Base-by-base conservation (phyloP, 2,113 vertebrate genomes). In the Cettia cetti region DNA sequence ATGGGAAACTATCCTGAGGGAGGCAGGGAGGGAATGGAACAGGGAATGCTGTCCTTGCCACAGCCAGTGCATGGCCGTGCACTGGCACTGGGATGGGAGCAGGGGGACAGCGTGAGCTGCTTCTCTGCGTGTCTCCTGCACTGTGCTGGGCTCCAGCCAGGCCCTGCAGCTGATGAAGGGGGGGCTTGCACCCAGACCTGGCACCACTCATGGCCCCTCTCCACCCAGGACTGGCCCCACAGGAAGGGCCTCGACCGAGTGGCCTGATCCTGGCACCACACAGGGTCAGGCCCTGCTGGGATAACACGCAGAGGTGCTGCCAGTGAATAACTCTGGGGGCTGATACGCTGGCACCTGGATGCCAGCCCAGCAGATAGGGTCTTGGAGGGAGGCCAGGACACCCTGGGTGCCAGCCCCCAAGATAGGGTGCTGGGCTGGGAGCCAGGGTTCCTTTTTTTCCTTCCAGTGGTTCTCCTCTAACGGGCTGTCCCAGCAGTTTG, bases 341-440 rank as follows among this genome's bases (percentile, higher is more conserved):
- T 0, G 5, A 82, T 56, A 47, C 0, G 0, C 61, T 49, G 80
- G 86, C 82, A 95, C 68, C 78, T 84, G 95, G 90, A 91, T 85
- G 82, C 92, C 87, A 95, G 93, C 90, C 95, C 11, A 0, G 82
- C 47, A 94, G 90, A 97, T 78, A 91, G 57, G 83, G 39, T 3
- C 92, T 71, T 89, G 89, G 89, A 93, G 65, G 40, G 22, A 81
- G 65, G 95, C 95, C 96, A 96, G 95, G 91, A 86, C 89, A 61
- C 33, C 56, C 15, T n/a, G 0, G 53, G 49, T 75, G 53, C 69
- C 84, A 68, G 81, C 71, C 52, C 47, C 0, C 1, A 33, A 78
- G 90, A 93, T 63, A 88, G 85, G 79, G 59, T 19, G 31, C 66
- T 3, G 44, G 94, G 94, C 88, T 45, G 56, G 63, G 35, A 90